phyloP scores from a whole-genome alignment of 2,797 vertebrate species.

The Psittacula derbiana region DNA sequence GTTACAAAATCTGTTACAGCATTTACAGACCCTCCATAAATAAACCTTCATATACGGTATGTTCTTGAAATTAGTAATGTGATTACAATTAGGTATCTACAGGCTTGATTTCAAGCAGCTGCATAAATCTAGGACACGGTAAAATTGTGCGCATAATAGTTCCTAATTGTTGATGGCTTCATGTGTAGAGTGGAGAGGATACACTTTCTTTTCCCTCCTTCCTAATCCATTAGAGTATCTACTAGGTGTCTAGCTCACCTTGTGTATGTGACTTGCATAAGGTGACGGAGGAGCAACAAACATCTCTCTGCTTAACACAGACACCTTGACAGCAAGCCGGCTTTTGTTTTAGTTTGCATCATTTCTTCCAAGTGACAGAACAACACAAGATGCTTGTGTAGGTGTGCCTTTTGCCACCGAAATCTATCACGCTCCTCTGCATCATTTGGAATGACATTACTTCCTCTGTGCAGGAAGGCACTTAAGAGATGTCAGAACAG shows the following conservation, averaged over 20 bases:
- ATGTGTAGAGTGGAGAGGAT: not conserved
- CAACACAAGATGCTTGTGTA: not conserved
- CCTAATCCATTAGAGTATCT: not conserved
- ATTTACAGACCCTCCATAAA: not conserved
- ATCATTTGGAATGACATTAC: not conserved
- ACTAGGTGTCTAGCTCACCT: not conserved
- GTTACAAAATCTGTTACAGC: not conserved
- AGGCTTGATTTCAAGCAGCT: not conserved
- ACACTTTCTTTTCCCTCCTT: not conserved
- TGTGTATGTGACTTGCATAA: not conserved
- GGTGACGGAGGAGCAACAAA: not conserved
- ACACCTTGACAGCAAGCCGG: not conserved
- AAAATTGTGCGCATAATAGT: not conserved
- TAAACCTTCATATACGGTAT: not conserved
- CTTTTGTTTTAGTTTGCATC: not conserved
- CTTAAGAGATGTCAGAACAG: not conserved
- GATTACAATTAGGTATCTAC: not conserved
- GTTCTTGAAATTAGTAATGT: not conserved
- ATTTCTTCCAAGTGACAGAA: not conserved
- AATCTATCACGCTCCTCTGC: not conserved
- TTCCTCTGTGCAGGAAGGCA: not conserved
- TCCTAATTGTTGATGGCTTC: not conserved
- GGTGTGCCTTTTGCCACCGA: not conserved
- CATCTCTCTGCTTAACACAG: not conserved
- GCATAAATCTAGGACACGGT: not conserved